Base-by-base conservation (phyloP, 2,888 invertebrate species). In the Phengaris alcon region DNA sequence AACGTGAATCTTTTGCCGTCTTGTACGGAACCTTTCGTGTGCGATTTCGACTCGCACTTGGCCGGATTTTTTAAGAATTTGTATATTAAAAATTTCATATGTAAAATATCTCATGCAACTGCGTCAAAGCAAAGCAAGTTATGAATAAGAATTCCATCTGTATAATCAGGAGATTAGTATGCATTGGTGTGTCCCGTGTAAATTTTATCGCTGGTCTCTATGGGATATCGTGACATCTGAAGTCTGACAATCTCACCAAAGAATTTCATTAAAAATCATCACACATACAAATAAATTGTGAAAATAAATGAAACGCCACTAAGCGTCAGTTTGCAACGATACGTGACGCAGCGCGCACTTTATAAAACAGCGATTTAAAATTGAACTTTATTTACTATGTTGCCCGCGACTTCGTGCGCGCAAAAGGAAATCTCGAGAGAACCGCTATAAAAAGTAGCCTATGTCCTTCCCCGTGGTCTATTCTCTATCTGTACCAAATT, bases 121-220 rank as follows among this genome's bases (percentile, higher is more conserved):
- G 7, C 57, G 57, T 57, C 22, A 22, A n/a, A n/a, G n/a, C 22
- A 6, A 6, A 15, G 5, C 4, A 59, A 59, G 3, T 59, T 22
- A 22, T 59, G 59, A 22, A 59, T 22, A 59, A 59, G 59, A 59
- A 59, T 59, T 10, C 59, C 10, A 10, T 59, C 59, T 59, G 15
- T 22, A 10, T 59, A 59, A 59, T 59, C 59, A 59, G 59, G 5
- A 59, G 59, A 59, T 59, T 59, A 59, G 59, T 59, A 59, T 59
- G 59, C 59, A 59, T 59, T 22, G 22, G 9, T 22, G 10, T 59
- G 9, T 59, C 22, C 22, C 22, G 15, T 5, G 55, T 10, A 22
- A 59, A 59, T 22, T 59, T 59, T 59, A 22, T 59, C 9, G 3
- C 22, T 59, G 59, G 59, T 59, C 59, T 59, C 22, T 5, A 59